phyloP scores from a whole-genome alignment of 2,888 invertebrate genomes.

The Liopterus haemorrhoidalis region DNA sequence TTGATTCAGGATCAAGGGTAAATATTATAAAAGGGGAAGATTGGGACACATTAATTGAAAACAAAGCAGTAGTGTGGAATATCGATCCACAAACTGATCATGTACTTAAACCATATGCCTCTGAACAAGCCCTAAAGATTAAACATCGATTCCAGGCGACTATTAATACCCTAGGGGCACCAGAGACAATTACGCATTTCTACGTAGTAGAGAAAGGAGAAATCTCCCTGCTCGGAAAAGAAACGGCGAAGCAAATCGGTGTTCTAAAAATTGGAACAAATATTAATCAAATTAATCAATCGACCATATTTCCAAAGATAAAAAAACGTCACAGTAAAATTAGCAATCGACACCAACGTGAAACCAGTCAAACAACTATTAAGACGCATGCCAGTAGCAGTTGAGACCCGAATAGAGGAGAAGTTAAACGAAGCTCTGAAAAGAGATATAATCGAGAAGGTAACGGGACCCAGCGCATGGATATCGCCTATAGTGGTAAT shows the following conservation, averaged over 20 bases:
- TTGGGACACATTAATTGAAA: conserved; percentile 21
- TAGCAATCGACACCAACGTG: conserved; percentile 25
- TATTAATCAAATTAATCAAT: conserved; percentile 15
- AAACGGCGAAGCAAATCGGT: conserved; percentile 27
- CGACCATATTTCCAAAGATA: conserved; percentile 29
- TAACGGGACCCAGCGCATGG: conserved; percentile 36
- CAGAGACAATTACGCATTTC: conserved; percentile 25
- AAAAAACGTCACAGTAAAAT: conserved; percentile 21
- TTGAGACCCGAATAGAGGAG: conserved; percentile 28
- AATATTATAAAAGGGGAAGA: conserved; percentile 28
- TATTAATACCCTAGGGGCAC: conserved; percentile 11
- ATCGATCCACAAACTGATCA: conserved; percentile 13
- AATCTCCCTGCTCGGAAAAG: conserved; percentile 28
- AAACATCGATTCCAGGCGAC: conserved; percentile 22
- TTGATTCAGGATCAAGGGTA: conserved; percentile 28
- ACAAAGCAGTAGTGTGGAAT: conserved; percentile 25
- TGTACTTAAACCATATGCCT: conserved; percentile 24
- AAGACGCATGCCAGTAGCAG: conserved; percentile 25
- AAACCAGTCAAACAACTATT: conserved; percentile 27
- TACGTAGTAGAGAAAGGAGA: conserved; percentile 27
- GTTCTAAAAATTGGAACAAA: conserved; percentile 29
- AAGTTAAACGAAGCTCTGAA: conserved; percentile 18
- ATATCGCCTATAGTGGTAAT: conserved; percentile 38
- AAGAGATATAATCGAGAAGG: conserved; percentile 37
- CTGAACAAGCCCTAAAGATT: conserved; percentile 14